phyloP scores from a whole-genome alignment of 2,113 vertebrate species.

The Myrmecobius fasciatus region DNA sequence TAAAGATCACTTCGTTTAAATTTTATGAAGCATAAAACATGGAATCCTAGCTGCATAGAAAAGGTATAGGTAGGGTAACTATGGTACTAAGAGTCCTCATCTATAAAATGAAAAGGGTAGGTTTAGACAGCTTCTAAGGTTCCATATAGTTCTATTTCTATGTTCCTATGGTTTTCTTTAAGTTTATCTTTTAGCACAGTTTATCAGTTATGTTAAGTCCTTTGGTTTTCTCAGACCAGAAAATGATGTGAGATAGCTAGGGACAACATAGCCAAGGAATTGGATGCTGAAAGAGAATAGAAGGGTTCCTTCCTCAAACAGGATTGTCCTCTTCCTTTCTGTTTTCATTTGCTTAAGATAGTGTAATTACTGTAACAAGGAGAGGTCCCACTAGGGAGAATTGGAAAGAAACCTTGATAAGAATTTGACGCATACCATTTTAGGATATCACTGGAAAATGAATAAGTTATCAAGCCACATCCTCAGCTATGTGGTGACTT shows the following conservation, averaged over 20 bases:
- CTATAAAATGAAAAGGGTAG: not conserved
- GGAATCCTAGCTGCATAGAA: not conserved
- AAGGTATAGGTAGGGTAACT: not conserved
- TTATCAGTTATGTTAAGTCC: not conserved
- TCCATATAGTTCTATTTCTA: not conserved
- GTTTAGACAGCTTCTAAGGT: not conserved
- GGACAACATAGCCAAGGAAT: not conserved
- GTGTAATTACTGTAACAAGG: not conserved
- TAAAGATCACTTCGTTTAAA: not conserved
- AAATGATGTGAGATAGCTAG: not conserved
- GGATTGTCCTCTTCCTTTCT: not conserved
- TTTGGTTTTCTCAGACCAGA: not conserved
- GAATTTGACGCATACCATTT: not conserved
- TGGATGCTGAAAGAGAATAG: not conserved
- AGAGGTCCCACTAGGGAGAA: not conserved
- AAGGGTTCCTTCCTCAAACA: not conserved
- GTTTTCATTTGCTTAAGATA: not conserved
- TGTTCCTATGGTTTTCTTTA: not conserved
- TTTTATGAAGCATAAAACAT: not conserved
- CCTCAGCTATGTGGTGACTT: not conserved
- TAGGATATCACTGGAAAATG: not conserved
- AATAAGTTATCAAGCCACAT: accelerated
- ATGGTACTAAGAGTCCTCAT: not conserved
- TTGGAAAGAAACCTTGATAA: not conserved
- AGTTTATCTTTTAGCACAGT: not conserved